Conservation (phyloP, 2,113 vertebrate genomes). For the Varanus komodoensis region DNA sequence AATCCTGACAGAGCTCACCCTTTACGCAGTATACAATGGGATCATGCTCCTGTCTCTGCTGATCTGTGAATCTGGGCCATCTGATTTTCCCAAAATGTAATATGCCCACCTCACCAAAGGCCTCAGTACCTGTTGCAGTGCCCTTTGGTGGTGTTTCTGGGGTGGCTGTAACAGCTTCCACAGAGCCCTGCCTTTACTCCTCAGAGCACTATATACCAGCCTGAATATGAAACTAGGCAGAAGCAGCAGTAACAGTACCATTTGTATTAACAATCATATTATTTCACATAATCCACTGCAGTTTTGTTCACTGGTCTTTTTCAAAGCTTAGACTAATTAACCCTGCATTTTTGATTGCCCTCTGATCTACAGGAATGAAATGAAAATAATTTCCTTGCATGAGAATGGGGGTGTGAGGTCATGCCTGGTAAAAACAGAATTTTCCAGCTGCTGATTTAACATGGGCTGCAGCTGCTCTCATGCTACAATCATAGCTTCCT, state of each 20-base stretch:
- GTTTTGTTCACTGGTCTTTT: background rate
- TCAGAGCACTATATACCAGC: background rate
- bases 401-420: conserved; percentile 12
- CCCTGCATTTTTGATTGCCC: background rate
- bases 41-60: background rate
- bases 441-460: conserved; percentile 25
- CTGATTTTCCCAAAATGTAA: background rate
- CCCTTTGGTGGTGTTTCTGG: background rate
- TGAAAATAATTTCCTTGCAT: conserved; percentile 3
- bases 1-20: background rate
- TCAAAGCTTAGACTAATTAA: background rate
- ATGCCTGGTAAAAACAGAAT: background rate
- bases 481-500: background rate
- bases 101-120: background rate
- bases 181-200: background rate
- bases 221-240: background rate
- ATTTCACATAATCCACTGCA: background rate
- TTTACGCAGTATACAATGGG: background rate
- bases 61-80: background rate
- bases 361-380: conserved; percentile 12
- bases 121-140: background rate
- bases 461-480: background rate
- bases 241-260: background rate
- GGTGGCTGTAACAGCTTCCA: background rate
- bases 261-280: background rate